Base-by-base conservation (phyloP, 2,797 vertebrate species). In the Neomorphus geoffroyi region DNA sequence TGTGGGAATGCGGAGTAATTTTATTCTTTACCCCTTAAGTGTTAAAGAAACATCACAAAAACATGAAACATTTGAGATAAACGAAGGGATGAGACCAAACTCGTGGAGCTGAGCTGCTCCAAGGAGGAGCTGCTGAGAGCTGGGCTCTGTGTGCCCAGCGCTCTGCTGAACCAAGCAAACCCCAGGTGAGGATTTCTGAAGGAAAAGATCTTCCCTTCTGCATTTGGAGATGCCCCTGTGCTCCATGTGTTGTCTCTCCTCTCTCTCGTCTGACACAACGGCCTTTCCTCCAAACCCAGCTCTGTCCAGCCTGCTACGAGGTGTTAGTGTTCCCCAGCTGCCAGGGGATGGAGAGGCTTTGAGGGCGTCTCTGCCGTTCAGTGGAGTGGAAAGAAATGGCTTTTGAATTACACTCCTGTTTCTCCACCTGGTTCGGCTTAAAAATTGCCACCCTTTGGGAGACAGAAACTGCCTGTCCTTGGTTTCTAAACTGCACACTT, bases 181-280 rank as follows among this genome's bases (percentile, higher is more conserved):
- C 53, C 18, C 35, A 15, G 37, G 48, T 27, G 41, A 30, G n/a
- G 12, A 18, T 53, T 80, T 70, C 57, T 65, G 54, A 54, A 72
- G 51, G 37, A 41, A 37, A 53, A 43, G 15, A 12, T 46, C 10
- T 6, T 87, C 32, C 30, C 75, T 65, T 30, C 64, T 56, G 35
- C 43, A 2, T 69, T 67, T 61, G 82, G 73, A 67, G 75, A 23
- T 72, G 41, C 21, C 37, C 2, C 27, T 74, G n/a, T 26, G 30
- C 33, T 53, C 35, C n/a, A 32, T 0, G 3, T 1, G 0, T 73
- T n/a, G 2, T 70, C 41, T 67, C 27, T 62, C 26, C 30, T 78
- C 28, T 50, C 27, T 67, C 24, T 69, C 2, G 0, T 13, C 46
- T 51, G 35, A n/a, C 24, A 13, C 43, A 4, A 15, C 18, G 23